Percentiles rank a stretch among this genome's conserved stretches.
Evolutionary conservation across 2,888 invertebrate species (phyloP).

Genomic region (Polydrusus cervinus): DNA sequence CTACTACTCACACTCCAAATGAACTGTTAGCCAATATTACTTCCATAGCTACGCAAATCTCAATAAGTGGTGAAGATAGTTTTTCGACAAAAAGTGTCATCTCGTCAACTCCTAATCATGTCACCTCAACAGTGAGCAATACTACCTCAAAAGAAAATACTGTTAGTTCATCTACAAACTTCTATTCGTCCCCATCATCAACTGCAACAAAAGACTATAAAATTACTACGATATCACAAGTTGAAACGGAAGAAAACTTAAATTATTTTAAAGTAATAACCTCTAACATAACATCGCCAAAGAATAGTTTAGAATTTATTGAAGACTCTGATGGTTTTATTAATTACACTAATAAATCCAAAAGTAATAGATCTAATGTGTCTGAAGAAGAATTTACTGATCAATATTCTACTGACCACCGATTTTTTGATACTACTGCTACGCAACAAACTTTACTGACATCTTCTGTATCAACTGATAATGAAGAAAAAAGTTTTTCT

Average conservation of each 20-base stretch:
- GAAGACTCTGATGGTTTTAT: neutral
- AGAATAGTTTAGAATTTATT: neutral
- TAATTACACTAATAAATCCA: neutral
- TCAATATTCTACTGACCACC: slow-evolving; percentile 4
- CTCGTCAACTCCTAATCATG: neutral
- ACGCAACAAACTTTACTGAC: neutral
- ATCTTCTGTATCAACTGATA: neutral
- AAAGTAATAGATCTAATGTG: neutral
- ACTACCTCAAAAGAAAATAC: neutral
- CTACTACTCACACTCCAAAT: neutral
- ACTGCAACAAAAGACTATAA: neutral
- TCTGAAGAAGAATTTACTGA: neutral
- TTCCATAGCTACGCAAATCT: neutral
- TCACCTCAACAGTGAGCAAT: neutral
- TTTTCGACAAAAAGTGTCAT: neutral
- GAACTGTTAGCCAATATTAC: neutral
- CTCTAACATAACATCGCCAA: neutral
- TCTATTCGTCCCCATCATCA: no score
- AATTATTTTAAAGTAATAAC: neutral
- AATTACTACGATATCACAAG: neutral
- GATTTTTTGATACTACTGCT: slow-evolving; percentile 12
- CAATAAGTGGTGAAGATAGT: neutral
- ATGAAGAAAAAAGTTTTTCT: neutral
- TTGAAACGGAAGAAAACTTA: neutral
- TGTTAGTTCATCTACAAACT: no score